Base-by-base conservation (phyloP, 2,113 vertebrate genomes). In the Scalopus aquaticus region DNA sequence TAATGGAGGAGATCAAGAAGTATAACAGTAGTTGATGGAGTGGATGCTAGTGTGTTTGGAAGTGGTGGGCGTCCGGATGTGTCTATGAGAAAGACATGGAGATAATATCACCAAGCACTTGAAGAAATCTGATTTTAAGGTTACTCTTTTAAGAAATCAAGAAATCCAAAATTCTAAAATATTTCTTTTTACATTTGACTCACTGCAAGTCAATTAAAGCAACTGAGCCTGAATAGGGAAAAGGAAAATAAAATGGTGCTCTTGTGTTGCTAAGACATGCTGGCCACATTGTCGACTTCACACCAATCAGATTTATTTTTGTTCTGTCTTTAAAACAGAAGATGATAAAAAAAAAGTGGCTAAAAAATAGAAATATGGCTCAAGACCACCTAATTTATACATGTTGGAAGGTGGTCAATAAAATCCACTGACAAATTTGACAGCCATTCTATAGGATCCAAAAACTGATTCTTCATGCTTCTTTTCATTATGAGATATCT, bases 381-480 rank as follows among this genome's bases (percentile, higher is more conserved):
- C 60, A 93, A 96, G 97, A 97, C 73, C 94, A 96, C 94, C 78
- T 95, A 77, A 95, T 96, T 93, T 70, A 30, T 60, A 58, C 94
- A 96, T 95, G 80, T 76, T 88, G 60, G 69, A 74, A 96, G 91
- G 88, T 54, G 15, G 64, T 97, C 88, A 60, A 82, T 96, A 95
- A 95, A 88, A 64, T 88, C 82, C 91, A 90, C 95, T 97, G 96
- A 96, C 51, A 67, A 82, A 92, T 49, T 76, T 81, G 64, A 32
- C 89, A 90, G 84, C 91, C 76, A 87, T 89, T 93, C 83, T 80
- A 73, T 62, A 69, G 91, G 92, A 81, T 42, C 54, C 70, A 39
- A 26, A 96, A 93, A 72, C 67, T 65, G 39, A 65, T 35, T 83
- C 17, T 20, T 46, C 65, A 89, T 4, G 22, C 30, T 70, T 72